Evolutionary conservation across 2,888 invertebrate genomes (phyloP).

Genomic region (Phasia obesa): DNA sequence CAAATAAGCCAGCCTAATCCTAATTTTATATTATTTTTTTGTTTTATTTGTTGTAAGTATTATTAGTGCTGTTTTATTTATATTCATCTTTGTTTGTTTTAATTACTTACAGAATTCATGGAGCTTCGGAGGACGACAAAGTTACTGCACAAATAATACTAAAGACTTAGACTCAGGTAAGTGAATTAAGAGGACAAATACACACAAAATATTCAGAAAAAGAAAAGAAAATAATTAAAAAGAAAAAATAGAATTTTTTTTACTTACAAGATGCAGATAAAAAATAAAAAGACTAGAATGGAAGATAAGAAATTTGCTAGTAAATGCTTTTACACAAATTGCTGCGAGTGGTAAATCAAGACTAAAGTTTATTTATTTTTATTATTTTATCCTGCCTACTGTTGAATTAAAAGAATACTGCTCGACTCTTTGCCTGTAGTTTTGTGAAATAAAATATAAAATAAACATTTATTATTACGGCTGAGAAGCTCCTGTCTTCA

Average conservation of each 20-base stretch:
- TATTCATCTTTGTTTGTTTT: conserved; percentile 45
- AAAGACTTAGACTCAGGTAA: conserved; percentile 73
- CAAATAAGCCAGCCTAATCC: background rate
- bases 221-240: background rate
- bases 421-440: background rate
- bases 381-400: conserved; percentile 31
- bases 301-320: background rate
- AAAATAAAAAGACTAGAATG: background rate
- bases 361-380: conserved; percentile 40
- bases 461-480: background rate
- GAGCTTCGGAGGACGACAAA: conserved; percentile 84
- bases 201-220: background rate
- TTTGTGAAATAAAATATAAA: background rate
- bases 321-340: conserved; percentile 5
- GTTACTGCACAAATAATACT: conserved; percentile 82
- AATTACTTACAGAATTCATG: conserved; percentile 85
- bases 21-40: background rate
- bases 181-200: conserved; percentile 40
- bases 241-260: background rate
- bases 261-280: background rate
- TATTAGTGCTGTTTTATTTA: conserved; percentile 26
- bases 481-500: too few relatives aligned
- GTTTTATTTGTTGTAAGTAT: too few relatives aligned
- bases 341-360: conserved; percentile 18
- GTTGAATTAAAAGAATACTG: conserved; percentile 17